Percentiles rank a stretch among this genome's conserved stretches.
Conservation (phyloP, 2,113 vertebrate species). For the Trochalopteron elliotii region DNA sequence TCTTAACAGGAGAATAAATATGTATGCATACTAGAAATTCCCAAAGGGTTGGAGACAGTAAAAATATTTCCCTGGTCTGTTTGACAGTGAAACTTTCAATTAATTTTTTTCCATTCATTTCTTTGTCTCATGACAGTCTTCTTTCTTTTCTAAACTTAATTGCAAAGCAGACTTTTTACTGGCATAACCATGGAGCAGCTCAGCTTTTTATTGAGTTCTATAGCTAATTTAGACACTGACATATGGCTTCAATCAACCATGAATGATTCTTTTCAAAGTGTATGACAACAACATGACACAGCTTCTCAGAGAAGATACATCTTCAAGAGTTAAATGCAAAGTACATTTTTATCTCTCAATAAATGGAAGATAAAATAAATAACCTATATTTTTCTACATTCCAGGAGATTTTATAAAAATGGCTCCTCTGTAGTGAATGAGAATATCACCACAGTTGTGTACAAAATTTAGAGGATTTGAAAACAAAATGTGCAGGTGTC, state of each 20-base stretch:
- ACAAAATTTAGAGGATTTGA: neutral
- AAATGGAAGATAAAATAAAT: neutral
- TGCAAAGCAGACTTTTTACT: neutral
- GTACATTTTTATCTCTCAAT: neutral
- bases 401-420: neutral
- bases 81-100: neutral
- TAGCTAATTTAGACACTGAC: neutral
- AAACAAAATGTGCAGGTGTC: neutral
- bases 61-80: neutral
- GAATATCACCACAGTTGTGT: neutral
- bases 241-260: neutral
- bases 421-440: neutral
- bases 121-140: neutral
- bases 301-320: neutral
- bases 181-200: neutral
- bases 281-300: neutral
- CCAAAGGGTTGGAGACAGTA: neutral
- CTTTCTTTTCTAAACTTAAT: neutral
- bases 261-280: neutral
- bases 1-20: neutral
- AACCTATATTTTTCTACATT: neutral
- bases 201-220: neutral
- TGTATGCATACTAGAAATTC: neutral
- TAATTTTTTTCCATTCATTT: neutral
- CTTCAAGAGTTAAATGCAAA: neutral